A percentile compares a stretch with the other conserved stretches of the same genome.
phyloP scores from a whole-genome alignment of 1,140 invertebrate species.

The Helicoverpa zea region DNA sequence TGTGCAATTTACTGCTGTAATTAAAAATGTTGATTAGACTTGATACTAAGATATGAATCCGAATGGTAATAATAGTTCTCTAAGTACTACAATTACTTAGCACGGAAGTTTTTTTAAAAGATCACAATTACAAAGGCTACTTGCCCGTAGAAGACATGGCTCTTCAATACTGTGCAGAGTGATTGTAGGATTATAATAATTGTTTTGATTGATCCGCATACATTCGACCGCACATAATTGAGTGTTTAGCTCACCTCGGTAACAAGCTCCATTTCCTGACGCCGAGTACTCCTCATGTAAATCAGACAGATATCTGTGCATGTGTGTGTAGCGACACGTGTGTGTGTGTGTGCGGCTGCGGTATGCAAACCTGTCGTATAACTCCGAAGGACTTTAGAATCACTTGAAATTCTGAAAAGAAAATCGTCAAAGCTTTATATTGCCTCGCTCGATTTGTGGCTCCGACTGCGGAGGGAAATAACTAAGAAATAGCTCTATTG shows the following conservation, averaged over 20 bases:
- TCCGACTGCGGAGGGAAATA: conserved; percentile 46
- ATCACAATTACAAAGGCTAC: too few species aligned
- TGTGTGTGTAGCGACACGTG: not conserved
- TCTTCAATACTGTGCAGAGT: not conserved
- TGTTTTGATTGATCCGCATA: too few species aligned
- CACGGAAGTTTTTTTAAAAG: too few species aligned
- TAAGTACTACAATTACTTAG: too few species aligned
- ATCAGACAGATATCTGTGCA: conserved; percentile 4
- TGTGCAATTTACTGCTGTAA: not conserved
- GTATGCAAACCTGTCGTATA: conserved; percentile 68
- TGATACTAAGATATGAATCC: too few species aligned
- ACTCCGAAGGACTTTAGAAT: conserved; percentile 77
- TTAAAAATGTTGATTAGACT: too few species aligned
- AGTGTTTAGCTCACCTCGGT: not conserved
- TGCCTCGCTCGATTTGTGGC: conserved; percentile 67
- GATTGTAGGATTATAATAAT: too few species aligned
- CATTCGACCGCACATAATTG: not conserved
- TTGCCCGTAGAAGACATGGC: too few species aligned
- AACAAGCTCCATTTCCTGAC: conserved; percentile 1
- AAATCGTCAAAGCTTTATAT: conserved; percentile 85
- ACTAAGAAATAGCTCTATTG: not conserved
- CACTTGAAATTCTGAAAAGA: conserved; percentile 82
- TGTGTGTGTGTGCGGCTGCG: conserved; percentile 56
- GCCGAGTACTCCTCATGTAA: not conserved
- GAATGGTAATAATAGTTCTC: too few species aligned